Conservation (phyloP, 1,140 invertebrate species). For the Mycetomoellerius zeteki region DNA sequence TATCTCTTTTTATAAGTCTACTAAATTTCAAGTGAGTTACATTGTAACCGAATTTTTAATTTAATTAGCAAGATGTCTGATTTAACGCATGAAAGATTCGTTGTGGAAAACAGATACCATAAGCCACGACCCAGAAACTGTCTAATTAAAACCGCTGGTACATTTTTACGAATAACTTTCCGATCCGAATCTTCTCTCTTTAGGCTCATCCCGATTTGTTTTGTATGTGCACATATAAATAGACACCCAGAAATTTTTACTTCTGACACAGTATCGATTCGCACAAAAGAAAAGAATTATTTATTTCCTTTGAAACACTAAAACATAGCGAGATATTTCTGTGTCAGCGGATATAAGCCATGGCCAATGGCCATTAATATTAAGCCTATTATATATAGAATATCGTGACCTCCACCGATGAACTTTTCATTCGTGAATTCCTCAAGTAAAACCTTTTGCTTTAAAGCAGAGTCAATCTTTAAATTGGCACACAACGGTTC, state of each 20-base stretch:
- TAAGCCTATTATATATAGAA: slow-evolving; percentile 8
- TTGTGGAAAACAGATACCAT: not conserved
- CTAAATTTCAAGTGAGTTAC: not conserved
- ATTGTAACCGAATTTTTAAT: not conserved
- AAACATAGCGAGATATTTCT: not conserved
- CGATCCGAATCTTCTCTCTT: not conserved
- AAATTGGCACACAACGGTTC: not conserved
- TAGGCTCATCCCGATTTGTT: not conserved
- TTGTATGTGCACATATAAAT: not conserved
- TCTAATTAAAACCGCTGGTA: not conserved
- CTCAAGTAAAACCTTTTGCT: not conserved
- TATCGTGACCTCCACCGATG: not conserved
- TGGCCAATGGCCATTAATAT: not conserved
- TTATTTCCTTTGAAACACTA: not conserved
- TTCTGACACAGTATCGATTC: not conserved
- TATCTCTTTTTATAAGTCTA: not conserved
- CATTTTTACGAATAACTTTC: slow-evolving; percentile 22
- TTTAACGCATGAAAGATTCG: not conserved
- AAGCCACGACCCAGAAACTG: not conserved
- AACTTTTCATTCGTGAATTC: slow-evolving; percentile 7
- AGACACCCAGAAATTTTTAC: not conserved
- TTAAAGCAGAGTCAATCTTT: too few relatives aligned
- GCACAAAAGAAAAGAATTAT: not conserved
- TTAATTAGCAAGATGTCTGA: not conserved
- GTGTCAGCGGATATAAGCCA: not conserved